Evolutionary conservation across 2,797 vertebrate genomes (phyloP).

Genomic region (Falco novaeseelandiae): DNA sequence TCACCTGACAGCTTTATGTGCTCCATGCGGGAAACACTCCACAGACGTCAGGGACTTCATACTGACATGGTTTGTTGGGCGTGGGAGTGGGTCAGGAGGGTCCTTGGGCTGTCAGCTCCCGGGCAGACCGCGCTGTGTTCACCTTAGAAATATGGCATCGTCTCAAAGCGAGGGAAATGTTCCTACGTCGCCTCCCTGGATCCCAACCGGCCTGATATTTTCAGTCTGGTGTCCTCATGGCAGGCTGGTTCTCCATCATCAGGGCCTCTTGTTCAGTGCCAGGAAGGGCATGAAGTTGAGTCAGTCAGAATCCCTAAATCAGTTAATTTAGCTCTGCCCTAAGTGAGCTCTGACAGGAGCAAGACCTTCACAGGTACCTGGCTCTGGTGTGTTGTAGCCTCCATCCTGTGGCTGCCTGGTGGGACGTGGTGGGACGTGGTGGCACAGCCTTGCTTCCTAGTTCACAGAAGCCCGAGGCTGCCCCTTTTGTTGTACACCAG

Average conservation of each 20-base stretch:
- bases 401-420: not conserved
- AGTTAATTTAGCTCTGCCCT: not conserved
- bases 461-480: not conserved
- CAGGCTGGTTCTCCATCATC: not conserved
- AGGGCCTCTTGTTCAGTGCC: not conserved
- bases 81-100: not conserved
- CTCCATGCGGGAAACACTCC: not conserved
- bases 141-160: not conserved
- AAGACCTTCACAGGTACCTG: not conserved
- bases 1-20: not conserved
- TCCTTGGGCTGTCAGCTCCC: not conserved
- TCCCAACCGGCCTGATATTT: not conserved
- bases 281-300: not conserved
- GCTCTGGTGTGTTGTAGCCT: not conserved
- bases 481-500: slow-evolving; percentile 29
- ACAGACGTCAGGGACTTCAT: not conserved
- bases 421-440: not conserved
- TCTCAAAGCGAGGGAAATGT: not conserved
- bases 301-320: not conserved
- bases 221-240: not conserved
- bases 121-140: rapidly evolving
- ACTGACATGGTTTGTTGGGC: not conserved
- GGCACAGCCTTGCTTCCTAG: not conserved
- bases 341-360: not conserved
- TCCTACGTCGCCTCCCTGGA: not conserved